Percentiles rank a stretch among this genome's conserved stretches.
These are phyloP conservation scores for Nicator chloris DNA, from an alignment of 2,113 vertebrate genomes.

Conservation along the genomic window DNA sequence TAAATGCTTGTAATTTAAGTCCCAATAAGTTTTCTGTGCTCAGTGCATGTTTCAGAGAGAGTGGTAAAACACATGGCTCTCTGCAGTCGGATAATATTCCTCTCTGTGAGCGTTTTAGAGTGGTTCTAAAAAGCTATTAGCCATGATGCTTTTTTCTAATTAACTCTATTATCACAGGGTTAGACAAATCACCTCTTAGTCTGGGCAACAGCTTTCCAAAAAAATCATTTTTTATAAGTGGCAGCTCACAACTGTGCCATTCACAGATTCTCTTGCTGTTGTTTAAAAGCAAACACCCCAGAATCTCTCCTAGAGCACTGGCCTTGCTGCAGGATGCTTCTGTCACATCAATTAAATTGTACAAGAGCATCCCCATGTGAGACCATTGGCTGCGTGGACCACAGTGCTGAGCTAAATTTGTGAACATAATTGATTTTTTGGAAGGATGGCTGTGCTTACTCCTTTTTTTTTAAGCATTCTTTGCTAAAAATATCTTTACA, in stretches of 20 bases:
- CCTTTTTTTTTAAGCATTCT: not conserved
- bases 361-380: not conserved
- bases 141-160: slow-evolving; percentile 56
- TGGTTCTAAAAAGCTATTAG: slow-evolving; percentile 58
- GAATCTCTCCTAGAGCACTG: not conserved
- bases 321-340: slow-evolving; percentile 16
- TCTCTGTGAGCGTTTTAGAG: slow-evolving; percentile 50
- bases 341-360: not conserved
- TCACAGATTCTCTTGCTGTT: not conserved
- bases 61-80: slow-evolving; percentile 42
- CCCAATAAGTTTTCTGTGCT: slow-evolving; percentile 30
- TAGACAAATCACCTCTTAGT: slow-evolving; percentile 41
- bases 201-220: slow-evolving; percentile 45
- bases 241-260: slow-evolving; percentile 48
- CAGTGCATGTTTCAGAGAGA: slow-evolving; percentile 1
- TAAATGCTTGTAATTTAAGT: not conserved
- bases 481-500: not conserved
- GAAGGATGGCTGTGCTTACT: not conserved
- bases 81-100: slow-evolving; percentile 36
- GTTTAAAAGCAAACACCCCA: slow-evolving; percentile 41
- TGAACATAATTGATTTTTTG: not conserved
- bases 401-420: not conserved
- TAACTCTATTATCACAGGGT: slow-evolving; percentile 46
- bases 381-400: not conserved
- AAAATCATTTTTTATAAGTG: slow-evolving; percentile 45